Evolutionary conservation across 2,888 invertebrate species (phyloP).

Genomic region (Cheilosia vernalis): DNA sequence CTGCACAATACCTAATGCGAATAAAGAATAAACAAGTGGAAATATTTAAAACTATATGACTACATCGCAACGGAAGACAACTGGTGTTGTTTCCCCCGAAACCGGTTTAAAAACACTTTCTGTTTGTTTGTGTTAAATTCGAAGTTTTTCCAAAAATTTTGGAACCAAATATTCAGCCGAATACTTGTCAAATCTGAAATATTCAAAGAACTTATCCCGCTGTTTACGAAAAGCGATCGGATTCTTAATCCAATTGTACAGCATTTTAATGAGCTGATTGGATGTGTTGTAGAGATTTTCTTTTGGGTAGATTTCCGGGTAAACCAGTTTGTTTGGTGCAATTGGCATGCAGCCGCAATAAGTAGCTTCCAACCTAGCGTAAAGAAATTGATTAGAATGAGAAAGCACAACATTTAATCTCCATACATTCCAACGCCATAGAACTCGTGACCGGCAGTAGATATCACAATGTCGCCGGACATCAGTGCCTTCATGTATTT

Average conservation of each 20-base stretch:
- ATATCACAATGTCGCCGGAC: conserved; percentile 87
- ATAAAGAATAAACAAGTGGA: conserved; percentile 1
- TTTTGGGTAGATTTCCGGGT: conserved; percentile 88
- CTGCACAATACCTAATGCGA: not conserved
- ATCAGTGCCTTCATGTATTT: conserved; percentile 86
- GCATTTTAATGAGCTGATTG: conserved; percentile 85
- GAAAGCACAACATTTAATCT: conserved; percentile 32
- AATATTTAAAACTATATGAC: conserved; percentile 17
- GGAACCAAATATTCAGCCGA: conserved; percentile 82
- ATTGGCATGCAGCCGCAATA: conserved; percentile 88
- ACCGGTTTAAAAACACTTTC: conserved; percentile 18
- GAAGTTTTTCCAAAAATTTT: conserved; percentile 82
- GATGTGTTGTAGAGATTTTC: conserved; percentile 86
- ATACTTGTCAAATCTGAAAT: conserved; percentile 83
- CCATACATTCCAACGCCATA: conserved; percentile 89
- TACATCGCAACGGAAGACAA: conserved; percentile 52
- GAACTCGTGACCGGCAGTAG: conserved; percentile 90
- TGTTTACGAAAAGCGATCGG: conserved; percentile 83
- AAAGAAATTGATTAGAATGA: conserved; percentile 1
- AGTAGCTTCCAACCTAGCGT: conserved; percentile 87
- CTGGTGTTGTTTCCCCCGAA: conserved; percentile 5
- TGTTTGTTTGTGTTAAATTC: conserved; percentile 73
- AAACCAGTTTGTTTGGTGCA: conserved; percentile 87
- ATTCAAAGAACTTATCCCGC: conserved; percentile 80
- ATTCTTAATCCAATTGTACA: conserved; percentile 84